These are phyloP conservation scores for Empidonax alnorum DNA, from an alignment of 2,113 vertebrate species.

Conservation along the genomic window DNA sequence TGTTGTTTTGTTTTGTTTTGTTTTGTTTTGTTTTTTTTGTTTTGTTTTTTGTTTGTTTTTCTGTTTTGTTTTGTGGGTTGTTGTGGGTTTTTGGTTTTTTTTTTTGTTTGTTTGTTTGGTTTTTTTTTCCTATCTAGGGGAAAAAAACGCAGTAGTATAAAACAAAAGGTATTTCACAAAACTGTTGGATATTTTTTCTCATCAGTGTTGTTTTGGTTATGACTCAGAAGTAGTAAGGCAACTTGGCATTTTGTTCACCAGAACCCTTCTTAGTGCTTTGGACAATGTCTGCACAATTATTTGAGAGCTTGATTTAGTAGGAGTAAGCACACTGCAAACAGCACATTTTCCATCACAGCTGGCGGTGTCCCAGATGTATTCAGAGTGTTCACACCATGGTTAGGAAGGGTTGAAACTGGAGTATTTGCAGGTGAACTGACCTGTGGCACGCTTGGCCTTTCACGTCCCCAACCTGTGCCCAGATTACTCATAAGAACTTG, in stretches of 20 bases:
- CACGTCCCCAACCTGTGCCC: neutral
- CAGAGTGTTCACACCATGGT: neutral
- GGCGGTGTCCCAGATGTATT: neutral
- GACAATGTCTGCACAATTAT: neutral
- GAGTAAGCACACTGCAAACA: neutral
- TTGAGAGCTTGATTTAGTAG: neutral
- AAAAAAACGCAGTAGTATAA: neutral
- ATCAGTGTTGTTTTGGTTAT: neutral
- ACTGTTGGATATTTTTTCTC: neutral
- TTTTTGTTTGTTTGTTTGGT: neutral
- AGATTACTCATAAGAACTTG: neutral
- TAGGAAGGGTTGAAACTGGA: neutral
- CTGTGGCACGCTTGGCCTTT: neutral
- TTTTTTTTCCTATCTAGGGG: neutral
- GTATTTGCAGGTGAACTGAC: neutral
- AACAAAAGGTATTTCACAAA: neutral
- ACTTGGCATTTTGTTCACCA: neutral
- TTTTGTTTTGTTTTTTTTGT: too few species aligned
- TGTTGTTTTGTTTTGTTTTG: neutral
- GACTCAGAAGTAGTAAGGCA: neutral
- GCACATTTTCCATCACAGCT: neutral
- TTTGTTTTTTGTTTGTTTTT: neutral
- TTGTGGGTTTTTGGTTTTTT: neutral
- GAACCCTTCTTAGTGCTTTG: neutral
- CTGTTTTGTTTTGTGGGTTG: neutral